phyloP scores from a whole-genome alignment of 2,797 vertebrate genomes.

The Varecia variegata region DNA sequence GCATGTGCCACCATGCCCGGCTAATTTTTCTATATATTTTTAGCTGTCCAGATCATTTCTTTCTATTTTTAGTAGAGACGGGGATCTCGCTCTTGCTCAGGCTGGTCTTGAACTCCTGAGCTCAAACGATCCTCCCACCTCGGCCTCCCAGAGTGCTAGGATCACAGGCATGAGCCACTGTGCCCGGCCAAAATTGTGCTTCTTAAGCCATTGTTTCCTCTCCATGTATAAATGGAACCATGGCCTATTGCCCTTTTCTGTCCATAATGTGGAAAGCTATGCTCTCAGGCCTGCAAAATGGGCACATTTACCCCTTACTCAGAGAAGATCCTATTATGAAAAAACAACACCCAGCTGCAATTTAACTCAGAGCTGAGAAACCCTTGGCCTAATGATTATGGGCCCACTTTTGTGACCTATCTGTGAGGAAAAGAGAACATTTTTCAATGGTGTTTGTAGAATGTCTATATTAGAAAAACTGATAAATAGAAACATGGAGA shows the following conservation, averaged over 20 bases:
- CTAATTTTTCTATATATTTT: too few relatives aligned
- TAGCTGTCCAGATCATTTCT: too few relatives aligned
- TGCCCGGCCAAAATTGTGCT: background rate
- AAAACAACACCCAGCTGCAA: background rate
- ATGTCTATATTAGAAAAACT: conserved; percentile 8
- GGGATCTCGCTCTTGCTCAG: too few relatives aligned
- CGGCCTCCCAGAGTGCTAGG: too few relatives aligned
- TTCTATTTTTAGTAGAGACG: too few relatives aligned
- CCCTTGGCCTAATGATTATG: background rate
- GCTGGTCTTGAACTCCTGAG: too few relatives aligned
- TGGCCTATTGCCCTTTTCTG: background rate
- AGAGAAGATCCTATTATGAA: background rate
- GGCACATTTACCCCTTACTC: background rate
- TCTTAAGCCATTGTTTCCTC: conserved; percentile 21
- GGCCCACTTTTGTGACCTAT: background rate
- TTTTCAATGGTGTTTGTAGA: background rate
- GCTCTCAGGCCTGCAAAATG: background rate
- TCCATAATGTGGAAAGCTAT: background rate
- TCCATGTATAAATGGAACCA: background rate
- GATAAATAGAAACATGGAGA: background rate
- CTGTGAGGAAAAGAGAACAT: background rate
- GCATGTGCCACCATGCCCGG: too few relatives aligned
- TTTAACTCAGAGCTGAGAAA: conserved; percentile 30
- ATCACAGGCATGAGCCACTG: too few relatives aligned
- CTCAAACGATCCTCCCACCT: too few relatives aligned